A percentile compares a stretch with the other conserved stretches of the same genome.
Evolutionary conservation across 2,888 invertebrate species (phyloP).

Genomic region (Lithophane socia): DNA sequence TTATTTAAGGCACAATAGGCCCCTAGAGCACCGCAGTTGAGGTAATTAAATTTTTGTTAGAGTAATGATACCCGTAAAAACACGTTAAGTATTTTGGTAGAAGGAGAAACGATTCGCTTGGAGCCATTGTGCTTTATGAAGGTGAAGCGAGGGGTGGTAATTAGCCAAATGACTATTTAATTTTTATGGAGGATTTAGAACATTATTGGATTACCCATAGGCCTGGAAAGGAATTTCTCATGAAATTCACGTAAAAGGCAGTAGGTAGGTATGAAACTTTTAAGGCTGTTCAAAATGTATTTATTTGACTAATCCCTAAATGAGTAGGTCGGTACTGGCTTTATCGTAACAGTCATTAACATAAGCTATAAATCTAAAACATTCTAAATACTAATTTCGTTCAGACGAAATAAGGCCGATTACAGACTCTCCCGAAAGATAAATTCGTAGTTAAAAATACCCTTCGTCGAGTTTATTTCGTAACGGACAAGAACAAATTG

Average conservation of each 20-base stretch:
- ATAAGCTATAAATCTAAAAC: conserved; percentile 77
- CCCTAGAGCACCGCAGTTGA: conserved; percentile 79
- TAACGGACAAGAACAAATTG: conserved; percentile 89
- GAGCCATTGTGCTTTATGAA: conserved; percentile 67
- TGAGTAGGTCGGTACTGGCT: conserved; percentile 46
- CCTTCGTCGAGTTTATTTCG: conserved; percentile 86
- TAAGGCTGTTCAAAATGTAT: conserved; percentile 43
- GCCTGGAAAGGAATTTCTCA: conserved; percentile 11
- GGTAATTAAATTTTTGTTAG: conserved; percentile 85
- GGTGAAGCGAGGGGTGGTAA: conserved; percentile 65
- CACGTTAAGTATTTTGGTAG: conserved; percentile 70
- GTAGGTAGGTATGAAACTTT: conserved; percentile 47
- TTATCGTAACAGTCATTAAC: conserved; percentile 70
- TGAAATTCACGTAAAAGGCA: conserved; percentile 5
- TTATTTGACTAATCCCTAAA: conserved; percentile 12
- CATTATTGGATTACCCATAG: conserved; percentile 33
- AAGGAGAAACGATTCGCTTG: conserved; percentile 63
- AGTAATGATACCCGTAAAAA: conserved; percentile 76
- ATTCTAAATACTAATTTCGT: conserved; percentile 79
- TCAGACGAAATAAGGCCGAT: conserved; percentile 82
- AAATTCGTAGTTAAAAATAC: conserved; percentile 87
- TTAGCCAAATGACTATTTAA: conserved; percentile 59
- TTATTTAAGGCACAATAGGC: conserved; percentile 87
- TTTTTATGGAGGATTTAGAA: conserved; percentile 48
- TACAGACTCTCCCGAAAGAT: conserved; percentile 82